A percentile compares a stretch with the other conserved stretches of the same genome.
These are phyloP conservation scores for Mythimna albipuncta DNA, from an alignment of 2,888 invertebrate species.

Conservation along the genomic window DNA sequence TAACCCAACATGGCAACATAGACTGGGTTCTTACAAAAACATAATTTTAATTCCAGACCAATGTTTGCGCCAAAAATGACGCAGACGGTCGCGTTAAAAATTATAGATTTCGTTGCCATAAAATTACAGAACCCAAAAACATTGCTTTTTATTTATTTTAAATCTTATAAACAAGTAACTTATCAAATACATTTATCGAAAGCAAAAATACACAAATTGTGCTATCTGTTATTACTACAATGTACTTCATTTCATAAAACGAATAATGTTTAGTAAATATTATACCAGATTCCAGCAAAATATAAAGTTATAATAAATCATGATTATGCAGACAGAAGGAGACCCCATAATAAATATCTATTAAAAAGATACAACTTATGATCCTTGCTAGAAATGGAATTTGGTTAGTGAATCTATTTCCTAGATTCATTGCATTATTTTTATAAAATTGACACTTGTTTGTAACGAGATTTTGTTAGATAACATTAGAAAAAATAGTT, in stretches of 20 bases:
- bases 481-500: constrained; percentile 4
- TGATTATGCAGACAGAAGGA: constrained; percentile 62
- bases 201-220: constrained; percentile 70
- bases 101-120: constrained; percentile 46
- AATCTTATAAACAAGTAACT: constrained; percentile 68
- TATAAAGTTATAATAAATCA: constrained; percentile 60
- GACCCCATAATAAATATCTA: constrained; percentile 63
- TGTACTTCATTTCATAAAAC: constrained; percentile 69
- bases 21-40: constrained; percentile 35
- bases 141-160: constrained; percentile 43
- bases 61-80: constrained; percentile 43
- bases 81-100: constrained; percentile 19
- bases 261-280: constrained; percentile 56
- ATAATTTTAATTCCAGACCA: constrained; percentile 20
- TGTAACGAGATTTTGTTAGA: constrained; percentile 18
- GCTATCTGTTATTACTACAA: constrained; percentile 68
- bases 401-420: constrained; percentile 37
- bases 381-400: constrained; percentile 37
- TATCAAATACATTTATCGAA: constrained; percentile 61
- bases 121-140: constrained; percentile 45
- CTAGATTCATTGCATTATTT: constrained; percentile 29
- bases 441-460: constrained; percentile 38
- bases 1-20: constrained; percentile 59
- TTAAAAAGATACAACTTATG: constrained; percentile 59
- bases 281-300: constrained; percentile 59